Percentiles rank a stretch among this genome's conserved stretches.
Evolutionary conservation across 92 coral and sea anemone species (phyloP).

Genomic region (Umimayanthus kanabou): DNA sequence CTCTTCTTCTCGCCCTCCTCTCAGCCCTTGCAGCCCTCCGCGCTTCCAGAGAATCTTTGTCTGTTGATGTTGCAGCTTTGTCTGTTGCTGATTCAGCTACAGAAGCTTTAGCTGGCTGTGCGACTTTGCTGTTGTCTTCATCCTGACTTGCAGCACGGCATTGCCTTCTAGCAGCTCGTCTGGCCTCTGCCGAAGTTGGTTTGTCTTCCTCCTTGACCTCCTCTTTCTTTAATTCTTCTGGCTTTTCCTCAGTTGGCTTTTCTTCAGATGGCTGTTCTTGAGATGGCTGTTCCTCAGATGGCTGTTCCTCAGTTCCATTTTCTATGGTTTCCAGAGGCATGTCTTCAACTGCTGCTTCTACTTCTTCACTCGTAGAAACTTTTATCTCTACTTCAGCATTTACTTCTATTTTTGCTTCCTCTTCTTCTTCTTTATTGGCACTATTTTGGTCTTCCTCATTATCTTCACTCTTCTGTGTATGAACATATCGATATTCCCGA

Average conservation of each 20-base stretch:
- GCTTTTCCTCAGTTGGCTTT: not conserved
- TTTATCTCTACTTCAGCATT: constrained; percentile 26
- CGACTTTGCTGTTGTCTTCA: constrained; percentile 9
- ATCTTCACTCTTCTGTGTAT: not conserved
- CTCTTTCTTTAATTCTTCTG: not conserved
- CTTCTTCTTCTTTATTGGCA: not conserved
- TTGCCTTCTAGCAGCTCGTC: constrained; percentile 17
- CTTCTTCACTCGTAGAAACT: constrained; percentile 48
- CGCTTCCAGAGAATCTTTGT: constrained; percentile 8
- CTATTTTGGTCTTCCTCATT: not conserved
- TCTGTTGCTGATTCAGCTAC: not conserved
- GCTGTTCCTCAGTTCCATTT: not conserved
- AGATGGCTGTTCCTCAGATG: not conserved
- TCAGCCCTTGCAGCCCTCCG: constrained; percentile 73
- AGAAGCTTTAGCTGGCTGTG: not conserved
- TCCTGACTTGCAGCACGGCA: constrained; percentile 25
- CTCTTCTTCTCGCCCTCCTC: constrained; percentile 63
- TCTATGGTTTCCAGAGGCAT: not conserved
- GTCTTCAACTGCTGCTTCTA: constrained; percentile 34
- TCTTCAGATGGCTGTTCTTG: not conserved
- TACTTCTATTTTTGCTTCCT: constrained; percentile 40
- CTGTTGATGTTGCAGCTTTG: not conserved
- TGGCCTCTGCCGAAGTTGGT: constrained; percentile 20
- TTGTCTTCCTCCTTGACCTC: constrained; percentile 9
- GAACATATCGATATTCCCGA: constrained; percentile 20